Evolutionary conservation across 1,140 invertebrate species (phyloP), one percentile per base, ranked within the genome.

Genomic region (Drosophila neocordata): DNA sequence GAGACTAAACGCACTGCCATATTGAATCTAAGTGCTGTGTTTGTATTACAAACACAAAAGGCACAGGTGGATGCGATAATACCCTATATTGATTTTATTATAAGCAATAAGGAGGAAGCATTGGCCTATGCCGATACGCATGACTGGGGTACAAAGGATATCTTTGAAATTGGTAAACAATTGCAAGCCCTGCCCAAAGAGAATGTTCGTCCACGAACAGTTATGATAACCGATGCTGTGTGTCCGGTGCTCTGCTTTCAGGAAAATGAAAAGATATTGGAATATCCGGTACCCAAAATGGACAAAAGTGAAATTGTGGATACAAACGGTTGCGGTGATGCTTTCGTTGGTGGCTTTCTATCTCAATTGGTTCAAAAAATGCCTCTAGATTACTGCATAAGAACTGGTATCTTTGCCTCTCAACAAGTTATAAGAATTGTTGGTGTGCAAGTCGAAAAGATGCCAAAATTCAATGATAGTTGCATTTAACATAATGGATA

Each of bases 261-360:
- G 56, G 70, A 80, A 0, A 77, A 88, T 34, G 73, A 80, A 1
- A 59, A 52, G 7, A 9, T 89, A 4, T 52, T 84, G 1, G 68
- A 89, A 27, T 84, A 79, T 22, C 77, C 79, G 96, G 95, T 97
- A 1, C 92, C 91, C 0, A 91, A 91, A 51, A 76, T 99, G 2
- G 91, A 94, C 0, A 82, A 93, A 55, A 95, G 96, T 13, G 93
- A 96, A 81, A 94, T 99, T 27, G 94, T 99, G 0, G 99, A 99
- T 90, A 99, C 98, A 0, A 99, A 99, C 93, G 98, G 98, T 18
- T 98, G 99, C 72, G 98, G 98, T 9, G 99, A 99, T 93, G 98
- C 98, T 1, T 99, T 99, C 93, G 96, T 97, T 64, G 99, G 99
- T 81, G 98, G 97, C 7, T 99, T 99, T 91, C 91, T 99, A 7